Evolutionary conservation across 2,113 vertebrate species (phyloP).

Genomic region (Salvelinus sp.): DNA sequence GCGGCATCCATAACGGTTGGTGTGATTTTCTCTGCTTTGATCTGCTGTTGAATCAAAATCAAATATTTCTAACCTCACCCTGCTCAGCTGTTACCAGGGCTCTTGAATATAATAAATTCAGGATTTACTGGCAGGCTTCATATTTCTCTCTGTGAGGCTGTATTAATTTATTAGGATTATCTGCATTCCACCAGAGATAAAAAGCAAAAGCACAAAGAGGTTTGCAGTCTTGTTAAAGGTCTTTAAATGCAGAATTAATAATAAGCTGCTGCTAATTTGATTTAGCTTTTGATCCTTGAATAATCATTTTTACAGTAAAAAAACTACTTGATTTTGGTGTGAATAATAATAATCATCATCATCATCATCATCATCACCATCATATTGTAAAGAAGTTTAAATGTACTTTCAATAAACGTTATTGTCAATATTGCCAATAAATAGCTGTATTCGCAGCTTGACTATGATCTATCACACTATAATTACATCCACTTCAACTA

Average conservation of each 20-base stretch:
- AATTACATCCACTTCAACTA: neutral
- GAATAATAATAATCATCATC: constrained; percentile 31
- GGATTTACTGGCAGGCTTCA: constrained; percentile 70
- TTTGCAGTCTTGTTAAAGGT: constrained; percentile 67
- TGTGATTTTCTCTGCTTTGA: constrained; percentile 64
- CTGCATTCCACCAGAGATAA: constrained; percentile 73
- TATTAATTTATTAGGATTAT: constrained; percentile 78
- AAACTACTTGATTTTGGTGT: constrained; percentile 67
- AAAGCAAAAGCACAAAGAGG: constrained; percentile 67
- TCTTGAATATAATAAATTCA: constrained; percentile 74
- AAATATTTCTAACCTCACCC: constrained; percentile 69
- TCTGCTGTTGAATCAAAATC: constrained; percentile 71
- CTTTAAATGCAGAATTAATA: constrained; percentile 73
- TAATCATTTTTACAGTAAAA: constrained; percentile 60
- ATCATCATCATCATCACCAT: neutral
- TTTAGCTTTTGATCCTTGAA: constrained; percentile 71
- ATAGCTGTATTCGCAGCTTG: neutral
- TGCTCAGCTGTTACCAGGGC: constrained; percentile 66
- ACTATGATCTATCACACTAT: neutral
- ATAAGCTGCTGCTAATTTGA: constrained; percentile 75
- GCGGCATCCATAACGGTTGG: constrained; percentile 51
- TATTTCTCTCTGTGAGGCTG: constrained; percentile 70
- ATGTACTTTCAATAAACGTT: constrained; percentile 15
- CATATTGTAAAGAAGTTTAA: no score
- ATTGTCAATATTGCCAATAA: neutral